Evolutionary conservation across 2,888 invertebrate genomes (phyloP), one percentile per base, ranked within the genome.

Genomic region (Drosophila maculinotata): DNA sequence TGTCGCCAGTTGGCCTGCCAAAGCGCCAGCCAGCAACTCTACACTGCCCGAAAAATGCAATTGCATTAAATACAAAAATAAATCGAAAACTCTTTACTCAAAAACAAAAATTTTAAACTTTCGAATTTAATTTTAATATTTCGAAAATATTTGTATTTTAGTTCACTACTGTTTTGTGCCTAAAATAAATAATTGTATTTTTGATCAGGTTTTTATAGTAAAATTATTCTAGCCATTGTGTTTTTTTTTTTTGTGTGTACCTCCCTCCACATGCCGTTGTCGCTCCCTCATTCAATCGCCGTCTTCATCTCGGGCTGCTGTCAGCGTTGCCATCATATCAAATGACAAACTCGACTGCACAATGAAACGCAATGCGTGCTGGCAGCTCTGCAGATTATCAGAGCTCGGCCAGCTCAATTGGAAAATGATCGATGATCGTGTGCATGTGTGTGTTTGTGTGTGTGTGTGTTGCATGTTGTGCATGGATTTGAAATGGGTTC

Each of bases 371-470:
- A 67, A 76, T 68, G 70, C 53, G 65, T 65, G 64, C 44, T 65
- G 53, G 72, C 69, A 71, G 72, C 56, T 57, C 41, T n/a, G 23
- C 54, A 60, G 81, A 75, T 80, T 81, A 84, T 84, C 79, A 20
- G 65, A 54, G 74, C 74, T 77, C 68, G 76, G 73, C 45, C 53
- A 66, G 73, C 64, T 84, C 87, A 78, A 76, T 76, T 66, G 82
- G 80, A 87, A 86, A 87, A 85, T 83, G 87, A 88, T 82, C 86
- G 83, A 85, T 81, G 82, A 79, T 80, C 70, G 58, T 45, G 41
- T 9, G 25, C 38, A 12, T 26, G 14, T 41, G 2, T 39, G 10
- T 51, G 14, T 14, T 3, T 25, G 15, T 1, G 25, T 25, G 15
- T 33, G n/a, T 17, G 23, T 44, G 38, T 57, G 51, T 12, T 35